These are phyloP conservation scores for Agrilus cyanescens DNA, from an alignment of 2,888 invertebrate species.

Conservation along the genomic window DNA sequence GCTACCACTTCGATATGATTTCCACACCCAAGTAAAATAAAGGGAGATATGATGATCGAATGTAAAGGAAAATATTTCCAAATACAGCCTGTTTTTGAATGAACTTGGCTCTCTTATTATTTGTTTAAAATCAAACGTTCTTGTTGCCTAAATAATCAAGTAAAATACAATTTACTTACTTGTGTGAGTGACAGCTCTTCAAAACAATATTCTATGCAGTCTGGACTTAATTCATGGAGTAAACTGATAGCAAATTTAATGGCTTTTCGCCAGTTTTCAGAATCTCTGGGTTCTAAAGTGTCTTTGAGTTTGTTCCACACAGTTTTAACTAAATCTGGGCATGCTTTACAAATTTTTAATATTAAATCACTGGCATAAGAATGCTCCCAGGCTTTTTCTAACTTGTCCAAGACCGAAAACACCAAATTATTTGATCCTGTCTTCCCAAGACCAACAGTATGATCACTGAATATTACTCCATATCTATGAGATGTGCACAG, in stretches of 20 bases:
- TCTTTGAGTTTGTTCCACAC: conserved; percentile 47
- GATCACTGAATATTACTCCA: conserved; percentile 68
- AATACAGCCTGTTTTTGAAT: no score
- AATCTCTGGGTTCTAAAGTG: conserved; percentile 47
- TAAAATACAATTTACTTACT: conserved; percentile 26
- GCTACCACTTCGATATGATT: not conserved
- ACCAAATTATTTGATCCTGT: conserved; percentile 47
- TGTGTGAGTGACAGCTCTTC: conserved; percentile 39
- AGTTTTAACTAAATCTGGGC: conserved; percentile 59
- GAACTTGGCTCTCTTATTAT: no score
- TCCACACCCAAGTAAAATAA: not conserved
- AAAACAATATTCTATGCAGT: conserved; percentile 39
- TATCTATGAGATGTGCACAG: conserved; percentile 64
- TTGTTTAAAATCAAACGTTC: no score
- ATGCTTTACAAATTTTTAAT: conserved; percentile 49
- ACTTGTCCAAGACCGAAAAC: conserved; percentile 48
- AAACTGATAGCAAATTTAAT: conserved; percentile 38
- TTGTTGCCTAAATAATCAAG: no score
- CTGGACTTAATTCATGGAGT: conserved; percentile 38
- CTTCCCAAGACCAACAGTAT: conserved; percentile 46
- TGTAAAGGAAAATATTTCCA: no score
- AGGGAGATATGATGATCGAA: no score
- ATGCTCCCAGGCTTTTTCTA: conserved; percentile 60
- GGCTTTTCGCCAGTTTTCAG: conserved; percentile 43
- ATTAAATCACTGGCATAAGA: conserved; percentile 50